phyloP scores from a whole-genome alignment of 2,113 vertebrate genomes.

The Melanocharis versteri region DNA sequence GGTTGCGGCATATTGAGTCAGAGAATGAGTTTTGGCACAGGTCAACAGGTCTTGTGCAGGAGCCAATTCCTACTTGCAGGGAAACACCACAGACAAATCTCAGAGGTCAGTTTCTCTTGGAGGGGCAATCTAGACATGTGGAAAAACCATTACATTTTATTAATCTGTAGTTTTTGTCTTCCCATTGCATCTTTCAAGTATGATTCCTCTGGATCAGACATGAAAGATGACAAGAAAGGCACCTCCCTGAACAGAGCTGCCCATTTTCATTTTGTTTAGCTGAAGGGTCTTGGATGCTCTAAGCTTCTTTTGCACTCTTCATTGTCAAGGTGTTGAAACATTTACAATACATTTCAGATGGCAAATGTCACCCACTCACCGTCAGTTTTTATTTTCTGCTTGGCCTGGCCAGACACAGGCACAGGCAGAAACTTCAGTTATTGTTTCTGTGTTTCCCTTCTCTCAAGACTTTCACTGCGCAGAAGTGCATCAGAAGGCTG shows the following conservation, averaged over 20 bases:
- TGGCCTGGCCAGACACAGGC: not conserved
- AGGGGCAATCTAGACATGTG: not conserved
- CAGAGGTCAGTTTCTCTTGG: not conserved
- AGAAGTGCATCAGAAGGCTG: not conserved
- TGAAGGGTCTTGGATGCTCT: conserved; percentile 24
- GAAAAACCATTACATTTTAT: not conserved
- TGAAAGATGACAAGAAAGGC: not conserved
- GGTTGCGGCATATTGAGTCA: not conserved
- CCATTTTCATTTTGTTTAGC: conserved; percentile 22
- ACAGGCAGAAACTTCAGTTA: not conserved
- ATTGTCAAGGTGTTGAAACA: conserved; percentile 54
- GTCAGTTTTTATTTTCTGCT: not conserved
- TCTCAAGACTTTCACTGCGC: conserved; percentile 1
- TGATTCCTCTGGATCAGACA: not conserved
- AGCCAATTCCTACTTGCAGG: not conserved
- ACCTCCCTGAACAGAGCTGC: conserved; percentile 4
- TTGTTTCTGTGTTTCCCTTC: not conserved
- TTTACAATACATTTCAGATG: not conserved
- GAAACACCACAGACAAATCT: not conserved
- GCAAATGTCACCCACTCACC: not conserved
- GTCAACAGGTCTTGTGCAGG: not conserved
- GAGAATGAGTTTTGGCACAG: not conserved
- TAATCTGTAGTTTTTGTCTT: not conserved
- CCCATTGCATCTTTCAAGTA: not conserved
- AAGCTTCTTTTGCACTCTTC: not conserved